Evolutionary conservation across 64 coral and sea anemone genomes (phyloP).

Genomic region (Stichodactyla mertensii): DNA sequence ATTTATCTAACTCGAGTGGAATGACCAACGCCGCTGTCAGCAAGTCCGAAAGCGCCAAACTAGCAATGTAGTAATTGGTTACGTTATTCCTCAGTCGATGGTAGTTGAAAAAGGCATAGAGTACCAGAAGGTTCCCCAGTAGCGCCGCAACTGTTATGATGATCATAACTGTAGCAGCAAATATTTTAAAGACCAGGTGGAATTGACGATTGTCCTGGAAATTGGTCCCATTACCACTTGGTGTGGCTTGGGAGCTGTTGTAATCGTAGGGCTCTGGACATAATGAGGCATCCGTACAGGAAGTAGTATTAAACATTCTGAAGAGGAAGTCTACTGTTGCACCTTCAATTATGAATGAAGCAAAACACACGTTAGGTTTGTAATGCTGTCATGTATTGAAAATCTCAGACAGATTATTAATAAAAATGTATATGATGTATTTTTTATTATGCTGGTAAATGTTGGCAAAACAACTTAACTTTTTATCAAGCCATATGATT

Average conservation of each 20-base stretch:
- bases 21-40: conserved; percentile 50
- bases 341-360: not conserved
- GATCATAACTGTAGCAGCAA: not conserved
- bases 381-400: not conserved
- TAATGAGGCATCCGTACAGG: not conserved
- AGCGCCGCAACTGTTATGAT: conserved; percentile 49
- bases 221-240: not conserved
- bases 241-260: not conserved
- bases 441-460: no score
- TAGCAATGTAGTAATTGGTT: conserved; percentile 80
- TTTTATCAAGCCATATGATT: no score
- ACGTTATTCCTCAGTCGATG: conserved; percentile 58
- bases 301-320: not conserved
- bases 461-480: no score
- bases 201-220: not conserved
- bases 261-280: not conserved
- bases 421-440: no score
- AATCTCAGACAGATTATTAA: no score
- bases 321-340: not conserved
- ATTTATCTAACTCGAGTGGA: conserved; percentile 42
- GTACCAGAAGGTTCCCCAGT: conserved; percentile 52
- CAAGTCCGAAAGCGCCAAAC: conserved; percentile 71
- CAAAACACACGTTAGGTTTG: not conserved
- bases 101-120: conserved; percentile 74
- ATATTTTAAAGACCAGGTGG: conserved; percentile 14